Evolutionary conservation across 2,888 invertebrate genomes (phyloP), one percentile per base, ranked within the genome.

Genomic region (Brenthis ino): DNA sequence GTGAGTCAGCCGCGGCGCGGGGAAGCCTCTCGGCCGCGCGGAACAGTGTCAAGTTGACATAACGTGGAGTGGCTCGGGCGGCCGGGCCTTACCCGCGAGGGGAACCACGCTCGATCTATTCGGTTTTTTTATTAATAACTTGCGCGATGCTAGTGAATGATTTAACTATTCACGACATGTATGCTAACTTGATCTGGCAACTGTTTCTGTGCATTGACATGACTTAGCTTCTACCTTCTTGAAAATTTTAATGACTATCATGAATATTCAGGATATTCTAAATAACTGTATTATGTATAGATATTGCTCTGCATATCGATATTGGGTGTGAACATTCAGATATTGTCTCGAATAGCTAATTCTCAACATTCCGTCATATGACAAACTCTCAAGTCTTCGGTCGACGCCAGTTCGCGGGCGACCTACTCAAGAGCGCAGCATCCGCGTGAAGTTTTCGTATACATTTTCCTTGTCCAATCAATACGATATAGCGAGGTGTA

Each of bases 31-130:
- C 43, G 58, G 14, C 60, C 37, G 37, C 37, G 8, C 37, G 8
- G 37, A 66, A 60, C 48, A 60, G 20, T 54, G 66, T 43, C 48
- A 58, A 58, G 57, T 57, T 28, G 60, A 20, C 48, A n/a, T 20
- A 24, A 54, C 37, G 63, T 54, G 14, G 14, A 63, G 63, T 54
- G 60, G 54, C 37, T 37, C 67, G 67, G 67, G 67, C 61, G 54
- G 20, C 20, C 67, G 67, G 67, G 67, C 61, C 37, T 48, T 60
- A 33, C 67, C 66, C 60, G 50, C 47, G 33, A 16, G 14, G 28
- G 16, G 48, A 60, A 28, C 28, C 51, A 8, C 13, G 20, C 43
- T 20, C 24, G 20, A 54, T 37, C 37, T 54, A 14, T 14, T 63
- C 2, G 51, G 37, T 53, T 43, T 20, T 16, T 63, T 1, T 24